Conservation (phyloP, 2,797 vertebrate genomes). For the Nothura maculosa region DNA sequence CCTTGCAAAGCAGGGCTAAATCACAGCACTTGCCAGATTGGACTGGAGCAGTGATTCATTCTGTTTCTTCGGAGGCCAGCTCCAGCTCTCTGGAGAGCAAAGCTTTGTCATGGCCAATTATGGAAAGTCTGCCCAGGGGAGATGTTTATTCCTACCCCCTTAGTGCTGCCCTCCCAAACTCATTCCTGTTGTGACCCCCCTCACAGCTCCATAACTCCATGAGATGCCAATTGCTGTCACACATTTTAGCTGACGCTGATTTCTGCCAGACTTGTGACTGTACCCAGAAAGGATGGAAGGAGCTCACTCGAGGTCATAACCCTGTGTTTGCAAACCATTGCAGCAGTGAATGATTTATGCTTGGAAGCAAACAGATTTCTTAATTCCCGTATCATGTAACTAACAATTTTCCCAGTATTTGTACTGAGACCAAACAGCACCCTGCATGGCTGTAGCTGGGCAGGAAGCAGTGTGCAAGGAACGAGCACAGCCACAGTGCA, state of each 20-base stretch:
- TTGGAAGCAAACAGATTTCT: slow-evolving; percentile 23
- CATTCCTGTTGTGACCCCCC: slow-evolving; percentile 35
- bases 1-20: slow-evolving; percentile 20
- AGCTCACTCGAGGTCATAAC: slow-evolving; percentile 7
- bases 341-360: neutral
- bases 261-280: slow-evolving; percentile 55
- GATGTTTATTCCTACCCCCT: slow-evolving; percentile 50
- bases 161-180: slow-evolving; percentile 36
- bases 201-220: slow-evolving; percentile 17
- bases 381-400: neutral
- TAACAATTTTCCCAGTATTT: slow-evolving; percentile 35
- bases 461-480: neutral
- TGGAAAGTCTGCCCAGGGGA: slow-evolving; percentile 64
- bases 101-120: slow-evolving; percentile 66
- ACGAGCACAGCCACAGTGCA: fast-evolving
- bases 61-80: slow-evolving; percentile 27
- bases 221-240: slow-evolving; percentile 14
- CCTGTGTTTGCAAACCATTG: slow-evolving; percentile 22
- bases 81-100: slow-evolving; percentile 52
- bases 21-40: slow-evolving; percentile 30
- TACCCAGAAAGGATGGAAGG: neutral
- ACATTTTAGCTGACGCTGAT: slow-evolving; percentile 28
- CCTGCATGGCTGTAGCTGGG: neutral
- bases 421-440: neutral
- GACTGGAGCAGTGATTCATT: slow-evolving; percentile 45